Percentiles rank a stretch among this genome's conserved stretches.
Evolutionary conservation across 2,797 vertebrate species (phyloP).

Genomic region (Sebastes flavidus): DNA sequence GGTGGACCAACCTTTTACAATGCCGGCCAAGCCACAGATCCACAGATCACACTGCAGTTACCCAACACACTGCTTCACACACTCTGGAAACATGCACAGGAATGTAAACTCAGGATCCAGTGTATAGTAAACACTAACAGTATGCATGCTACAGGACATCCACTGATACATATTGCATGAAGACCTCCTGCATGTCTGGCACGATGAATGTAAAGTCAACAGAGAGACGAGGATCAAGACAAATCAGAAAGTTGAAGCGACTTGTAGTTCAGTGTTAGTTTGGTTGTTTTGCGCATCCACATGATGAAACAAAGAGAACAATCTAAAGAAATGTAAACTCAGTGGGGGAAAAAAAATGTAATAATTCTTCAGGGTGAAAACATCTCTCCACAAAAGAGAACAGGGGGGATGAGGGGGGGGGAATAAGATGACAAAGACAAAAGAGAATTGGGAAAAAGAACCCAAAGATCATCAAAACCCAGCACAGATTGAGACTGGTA

Average conservation of each 20-base stretch:
- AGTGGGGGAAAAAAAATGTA: background rate
- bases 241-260: background rate
- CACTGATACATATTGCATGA: background rate
- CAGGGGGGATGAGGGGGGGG: too few species aligned
- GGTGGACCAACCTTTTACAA: background rate
- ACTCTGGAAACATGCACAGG: background rate
- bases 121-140: background rate
- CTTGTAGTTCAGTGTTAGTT: background rate
- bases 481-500: conserved; percentile 24
- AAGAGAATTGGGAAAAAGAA: conserved; percentile 27
- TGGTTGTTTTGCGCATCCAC: background rate
- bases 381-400: background rate
- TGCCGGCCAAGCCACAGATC: background rate
- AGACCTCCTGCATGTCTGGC: background rate
- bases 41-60: background rate
- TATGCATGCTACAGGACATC: background rate
- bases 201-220: background rate
- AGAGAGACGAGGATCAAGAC: background rate
- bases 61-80: background rate
- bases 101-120: background rate
- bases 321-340: background rate
- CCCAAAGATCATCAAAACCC: conserved; percentile 16
- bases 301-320: conserved; percentile 9
- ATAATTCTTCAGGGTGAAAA: background rate
- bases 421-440: conserved; percentile 16